Base-by-base conservation (phyloP, 2,888 invertebrate species). In the Drosophila hamatofila region DNA sequence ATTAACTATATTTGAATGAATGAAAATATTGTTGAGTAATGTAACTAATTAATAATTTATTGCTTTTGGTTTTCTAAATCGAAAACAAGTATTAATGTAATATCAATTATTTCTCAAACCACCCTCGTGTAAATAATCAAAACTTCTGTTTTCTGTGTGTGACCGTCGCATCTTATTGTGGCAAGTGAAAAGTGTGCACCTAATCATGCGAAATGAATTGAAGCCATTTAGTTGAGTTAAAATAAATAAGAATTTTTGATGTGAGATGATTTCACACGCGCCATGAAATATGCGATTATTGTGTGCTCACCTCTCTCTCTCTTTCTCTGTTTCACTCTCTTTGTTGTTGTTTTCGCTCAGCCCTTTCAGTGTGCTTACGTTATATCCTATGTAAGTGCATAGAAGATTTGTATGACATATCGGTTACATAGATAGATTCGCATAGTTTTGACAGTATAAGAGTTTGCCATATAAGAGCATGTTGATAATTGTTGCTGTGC, bases 161-260 rank as follows among this genome's bases (percentile, higher is more conserved):
- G 80, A 68, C 63, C 72, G 48, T 78, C 72, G 72, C 80, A 71
- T 48, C 44, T 63, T 54, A 57, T 78, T 76, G 78, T 52, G 51
- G 25, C 51, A 75, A 64, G 51, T 52, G 25, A 75, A 75, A 72
- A 66, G 75, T 78, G 71, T 73, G 57, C 84, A 83, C 30, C 55
- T 41, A 78, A 74, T 80, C 73, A 80, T 73, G 54, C 70, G 72
- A 86, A 70, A 64, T 83, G 78, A 83, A 88, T 88, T 83, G 73
- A 72, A 77, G 65, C 87, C 63, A 77, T 88, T 83, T 69, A 46
- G 63, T 81, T 89, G 39, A 69, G 59, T 60, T 79, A 52, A 57
- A 44, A 58, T 55, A 51, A 52, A 60, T 60, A 27, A 27, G 42
- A 79, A 69, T 55, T 58, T 58, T 41, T 59, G 27, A 59, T 69